These are phyloP conservation scores for Eupelmus urozonus DNA, from an alignment of 2,888 invertebrate species.

Conservation along the genomic window DNA sequence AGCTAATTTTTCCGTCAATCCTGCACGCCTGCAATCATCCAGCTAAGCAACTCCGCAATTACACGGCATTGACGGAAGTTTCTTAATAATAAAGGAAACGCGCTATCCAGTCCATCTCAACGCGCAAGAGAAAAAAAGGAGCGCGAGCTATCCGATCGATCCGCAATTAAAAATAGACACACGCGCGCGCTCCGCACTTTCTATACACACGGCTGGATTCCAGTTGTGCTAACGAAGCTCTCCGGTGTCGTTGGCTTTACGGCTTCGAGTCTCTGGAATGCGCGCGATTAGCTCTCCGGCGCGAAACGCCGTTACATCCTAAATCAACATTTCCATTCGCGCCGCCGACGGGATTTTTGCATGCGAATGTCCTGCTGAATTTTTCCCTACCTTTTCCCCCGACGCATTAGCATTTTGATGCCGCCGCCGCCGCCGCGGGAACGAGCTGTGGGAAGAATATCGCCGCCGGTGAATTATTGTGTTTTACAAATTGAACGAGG, in stretches of 20 bases:
- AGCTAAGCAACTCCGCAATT: conserved; percentile 8
- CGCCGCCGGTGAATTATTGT: too few relatives aligned
- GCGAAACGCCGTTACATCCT: conserved; percentile 36
- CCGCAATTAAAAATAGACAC: not conserved
- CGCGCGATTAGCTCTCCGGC: conserved; percentile 17
- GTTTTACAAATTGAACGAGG: too few relatives aligned
- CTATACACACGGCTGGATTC: not conserved
- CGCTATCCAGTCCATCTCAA: not conserved
- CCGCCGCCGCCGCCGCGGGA: too few relatives aligned
- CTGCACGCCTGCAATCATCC: not conserved
- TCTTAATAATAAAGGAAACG: conserved; percentile 11
- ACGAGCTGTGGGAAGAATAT: too few relatives aligned
- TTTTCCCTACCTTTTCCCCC: not conserved
- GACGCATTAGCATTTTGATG: conserved; percentile 29
- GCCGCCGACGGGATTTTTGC: too few relatives aligned
- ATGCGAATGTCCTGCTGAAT: not conserved
- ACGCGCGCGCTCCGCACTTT: too few relatives aligned
- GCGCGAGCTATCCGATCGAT: not conserved
- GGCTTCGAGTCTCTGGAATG: too few relatives aligned
- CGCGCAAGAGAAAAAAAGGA: too few relatives aligned
- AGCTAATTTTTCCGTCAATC: not conserved
- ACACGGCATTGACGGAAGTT: conserved; percentile 1
- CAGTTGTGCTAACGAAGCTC: not conserved
- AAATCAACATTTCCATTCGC: conserved; percentile 49
- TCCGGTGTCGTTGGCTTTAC: not conserved